phyloP scores from a whole-genome alignment of 53 echinoderm and acorn worm species.

The Stichopus horrens region DNA sequence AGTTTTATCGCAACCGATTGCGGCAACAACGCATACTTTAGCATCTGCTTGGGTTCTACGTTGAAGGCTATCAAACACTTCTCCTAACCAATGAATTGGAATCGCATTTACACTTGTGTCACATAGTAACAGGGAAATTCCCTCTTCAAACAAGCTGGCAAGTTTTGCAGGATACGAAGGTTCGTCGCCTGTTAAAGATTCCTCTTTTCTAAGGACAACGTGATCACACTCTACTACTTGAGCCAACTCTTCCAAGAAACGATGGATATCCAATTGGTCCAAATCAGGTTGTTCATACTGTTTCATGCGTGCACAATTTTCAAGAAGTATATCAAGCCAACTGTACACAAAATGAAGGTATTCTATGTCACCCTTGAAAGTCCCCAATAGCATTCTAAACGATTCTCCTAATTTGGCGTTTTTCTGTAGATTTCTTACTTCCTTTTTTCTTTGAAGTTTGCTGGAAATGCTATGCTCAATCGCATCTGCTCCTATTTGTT shows the following conservation, averaged over 20 bases:
- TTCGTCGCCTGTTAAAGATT: background rate
- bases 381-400: background rate
- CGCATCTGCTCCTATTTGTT: background rate
- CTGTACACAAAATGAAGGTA: background rate
- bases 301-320: background rate
- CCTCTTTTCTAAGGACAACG: background rate
- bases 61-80: background rate
- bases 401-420: background rate
- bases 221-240: slow-evolving; percentile 17
- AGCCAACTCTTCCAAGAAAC: background rate
- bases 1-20: background rate
- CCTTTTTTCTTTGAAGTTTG: background rate
- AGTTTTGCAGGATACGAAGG: background rate
- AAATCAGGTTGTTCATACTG: background rate
- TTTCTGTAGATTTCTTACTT: background rate
- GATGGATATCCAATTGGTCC: background rate
- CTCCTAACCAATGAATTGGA: background rate
- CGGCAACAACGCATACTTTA: slow-evolving; percentile 2
- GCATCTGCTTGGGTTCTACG: background rate
- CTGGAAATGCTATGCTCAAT: background rate
- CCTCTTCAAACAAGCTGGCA: background rate
- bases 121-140: background rate
- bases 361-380: slow-evolving; percentile 1
- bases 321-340: background rate
- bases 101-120: background rate